Evolutionary conservation across 1,140 invertebrate species (phyloP).

Genomic region (Ctenoplectra terminalis): DNA sequence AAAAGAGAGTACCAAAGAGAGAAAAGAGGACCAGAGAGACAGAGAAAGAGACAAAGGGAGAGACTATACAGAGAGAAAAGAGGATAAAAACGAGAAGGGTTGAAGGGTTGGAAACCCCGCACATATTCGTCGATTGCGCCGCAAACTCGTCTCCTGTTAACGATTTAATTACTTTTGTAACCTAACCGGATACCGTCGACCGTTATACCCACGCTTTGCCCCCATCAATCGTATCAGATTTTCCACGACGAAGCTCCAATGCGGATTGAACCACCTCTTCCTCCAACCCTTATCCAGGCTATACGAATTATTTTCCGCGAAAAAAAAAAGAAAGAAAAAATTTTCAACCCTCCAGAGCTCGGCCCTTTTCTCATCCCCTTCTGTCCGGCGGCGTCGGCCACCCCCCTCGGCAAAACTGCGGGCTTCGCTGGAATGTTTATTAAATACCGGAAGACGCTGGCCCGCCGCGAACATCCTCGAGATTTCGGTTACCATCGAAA

Average conservation of each 20-base stretch:
- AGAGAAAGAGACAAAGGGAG: no score
- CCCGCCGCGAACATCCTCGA: neutral
- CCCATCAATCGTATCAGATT: slow-evolving; percentile 57
- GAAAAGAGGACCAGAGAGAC: no score
- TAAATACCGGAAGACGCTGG: slow-evolving; percentile 67
- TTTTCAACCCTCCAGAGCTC: slow-evolving; percentile 25
- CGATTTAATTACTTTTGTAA: slow-evolving; percentile 67
- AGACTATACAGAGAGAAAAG: neutral
- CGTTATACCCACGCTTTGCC: neutral
- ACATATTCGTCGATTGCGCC: slow-evolving; percentile 49
- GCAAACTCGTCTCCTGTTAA: slow-evolving; percentile 62
- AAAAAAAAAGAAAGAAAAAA: no score
- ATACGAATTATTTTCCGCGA: slow-evolving; percentile 44
- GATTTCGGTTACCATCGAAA: slow-evolving; percentile 55
- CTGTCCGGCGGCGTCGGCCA: neutral
- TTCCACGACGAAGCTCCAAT: slow-evolving; percentile 34
- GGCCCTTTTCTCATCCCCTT: neutral
- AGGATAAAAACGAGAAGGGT: neutral
- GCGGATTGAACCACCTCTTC: slow-evolving; percentile 51
- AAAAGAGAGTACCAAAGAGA: no score
- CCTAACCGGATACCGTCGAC: slow-evolving; percentile 53
- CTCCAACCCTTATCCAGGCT: neutral
- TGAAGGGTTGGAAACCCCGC: slow-evolving; percentile 30
- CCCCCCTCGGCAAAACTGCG: slow-evolving; percentile 55
- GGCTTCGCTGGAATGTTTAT: slow-evolving; percentile 67